Conservation (phyloP, 2,113 vertebrate genomes). For the Cyanoramphus novaezelandiae region DNA sequence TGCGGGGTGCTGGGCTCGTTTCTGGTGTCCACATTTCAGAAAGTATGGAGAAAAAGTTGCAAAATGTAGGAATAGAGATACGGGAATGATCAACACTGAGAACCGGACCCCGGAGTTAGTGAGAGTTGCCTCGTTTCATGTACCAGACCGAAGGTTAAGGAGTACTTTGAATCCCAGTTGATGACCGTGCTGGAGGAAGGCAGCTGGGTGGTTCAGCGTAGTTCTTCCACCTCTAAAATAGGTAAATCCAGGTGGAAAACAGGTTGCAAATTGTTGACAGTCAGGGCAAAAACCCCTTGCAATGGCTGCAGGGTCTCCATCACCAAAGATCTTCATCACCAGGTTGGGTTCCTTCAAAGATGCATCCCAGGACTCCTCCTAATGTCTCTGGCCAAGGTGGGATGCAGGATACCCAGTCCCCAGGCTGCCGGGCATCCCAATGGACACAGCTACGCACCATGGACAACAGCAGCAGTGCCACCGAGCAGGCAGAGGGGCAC, state of each 20-base stretch:
- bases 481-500: not conserved
- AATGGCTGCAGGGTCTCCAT: not conserved
- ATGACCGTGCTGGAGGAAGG: not conserved
- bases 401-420: not conserved
- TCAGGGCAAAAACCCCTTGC: not conserved
- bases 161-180: not conserved
- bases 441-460: fast-evolving
- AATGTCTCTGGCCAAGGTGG: not conserved
- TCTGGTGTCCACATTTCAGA: not conserved
- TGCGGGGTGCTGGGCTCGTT: not conserved
- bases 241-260: not conserved
- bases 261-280: not conserved
- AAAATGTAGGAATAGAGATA: not conserved
- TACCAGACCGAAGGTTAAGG: not conserved
- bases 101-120: not conserved
- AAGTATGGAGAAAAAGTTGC: not conserved
- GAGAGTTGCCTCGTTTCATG: not conserved
- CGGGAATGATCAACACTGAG: not conserved
- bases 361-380: not conserved
- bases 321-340: not conserved
- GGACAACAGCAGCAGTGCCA: fast-evolving
- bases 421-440: not conserved
- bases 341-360: not conserved
- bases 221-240: not conserved
- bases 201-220: not conserved